Evolutionary conservation across 2,888 invertebrate genomes (phyloP), one percentile per base, ranked within the genome.

Genomic region (Tetranychus piercei): DNA sequence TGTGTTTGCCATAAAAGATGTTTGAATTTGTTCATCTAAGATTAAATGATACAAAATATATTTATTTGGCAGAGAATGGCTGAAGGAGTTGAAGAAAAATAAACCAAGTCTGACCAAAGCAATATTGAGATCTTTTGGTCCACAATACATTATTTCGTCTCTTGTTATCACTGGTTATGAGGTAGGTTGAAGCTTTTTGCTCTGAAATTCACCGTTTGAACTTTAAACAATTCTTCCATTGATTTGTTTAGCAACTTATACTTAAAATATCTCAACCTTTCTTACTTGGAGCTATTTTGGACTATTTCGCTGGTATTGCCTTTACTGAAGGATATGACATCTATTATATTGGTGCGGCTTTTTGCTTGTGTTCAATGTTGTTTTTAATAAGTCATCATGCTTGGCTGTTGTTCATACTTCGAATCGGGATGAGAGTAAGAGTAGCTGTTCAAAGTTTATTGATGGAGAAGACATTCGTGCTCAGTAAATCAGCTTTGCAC

Each of bases 11-110:
- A 45, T n/a, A n/a, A n/a, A 34, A 34, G 34, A 34, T 34, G 34
- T 34, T 34, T 34, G 3, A 34, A 34, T 34, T 34, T 3, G 34
- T 34, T 34, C 2, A 34, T 34, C 3, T 34, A 5, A 4, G 34
- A 34, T 34, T 34, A 34, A 34, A 34, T 34, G 34, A 34, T 34
- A 3, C 5, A 0, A 34, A 34, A 5, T 34, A 34, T 34, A 34
- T 34, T 34, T 34, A 5, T 34, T 2, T 7, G 6, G 7, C 20
- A 69, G 69, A n/a, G 69, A 69, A 69, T 69, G 69, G 69, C 69
- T 20, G 5, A 78, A 77, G 71, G 78, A 78, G 71, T 65, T 78
- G 8, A 73, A 72, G 23, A 78, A 78, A 65, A 76, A 77, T 7
- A 70, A 72, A 15, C 78, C 78, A 1, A 77, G 77, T 74, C 72